These are phyloP conservation scores for Chaetorhynchus papuensis DNA, from an alignment of 2,113 vertebrate species.

Conservation along the genomic window DNA sequence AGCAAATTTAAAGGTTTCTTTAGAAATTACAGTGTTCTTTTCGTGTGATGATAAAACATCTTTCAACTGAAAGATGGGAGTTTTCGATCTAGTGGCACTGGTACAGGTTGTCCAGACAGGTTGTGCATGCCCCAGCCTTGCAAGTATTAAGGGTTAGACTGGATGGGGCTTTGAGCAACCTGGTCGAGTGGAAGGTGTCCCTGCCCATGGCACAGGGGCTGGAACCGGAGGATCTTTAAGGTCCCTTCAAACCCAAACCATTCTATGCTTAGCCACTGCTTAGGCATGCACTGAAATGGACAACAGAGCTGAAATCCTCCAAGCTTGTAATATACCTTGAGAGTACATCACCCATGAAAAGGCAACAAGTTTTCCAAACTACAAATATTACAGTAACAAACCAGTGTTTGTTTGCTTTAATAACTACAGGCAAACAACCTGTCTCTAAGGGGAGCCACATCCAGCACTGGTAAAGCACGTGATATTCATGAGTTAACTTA, in stretches of 20 bases:
- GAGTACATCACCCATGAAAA: neutral
- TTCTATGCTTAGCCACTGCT: neutral
- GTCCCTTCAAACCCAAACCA: neutral
- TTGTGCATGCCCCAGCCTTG: neutral
- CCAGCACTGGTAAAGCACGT: neutral
- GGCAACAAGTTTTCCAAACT: neutral
- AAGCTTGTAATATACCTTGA: neutral
- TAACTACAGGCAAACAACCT: neutral
- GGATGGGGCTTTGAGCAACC: neutral
- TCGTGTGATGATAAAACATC: neutral
- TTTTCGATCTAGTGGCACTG: neutral
- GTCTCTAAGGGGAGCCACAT: neutral
- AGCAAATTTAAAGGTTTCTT: neutral
- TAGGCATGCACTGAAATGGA: neutral
- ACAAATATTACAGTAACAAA: neutral
- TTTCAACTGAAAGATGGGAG: neutral
- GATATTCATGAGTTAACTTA: neutral
- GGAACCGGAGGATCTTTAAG: neutral
- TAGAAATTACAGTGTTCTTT: neutral
- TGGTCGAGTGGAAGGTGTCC: neutral
- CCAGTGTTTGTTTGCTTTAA: neutral
- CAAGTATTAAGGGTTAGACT: neutral
- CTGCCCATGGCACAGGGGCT: rapidly evolving
- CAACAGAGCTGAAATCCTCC: neutral
- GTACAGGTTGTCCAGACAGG: neutral